These are phyloP conservation scores for Drosophila jambulina DNA, from an alignment of 1,140 invertebrate species.

Conservation along the genomic window DNA sequence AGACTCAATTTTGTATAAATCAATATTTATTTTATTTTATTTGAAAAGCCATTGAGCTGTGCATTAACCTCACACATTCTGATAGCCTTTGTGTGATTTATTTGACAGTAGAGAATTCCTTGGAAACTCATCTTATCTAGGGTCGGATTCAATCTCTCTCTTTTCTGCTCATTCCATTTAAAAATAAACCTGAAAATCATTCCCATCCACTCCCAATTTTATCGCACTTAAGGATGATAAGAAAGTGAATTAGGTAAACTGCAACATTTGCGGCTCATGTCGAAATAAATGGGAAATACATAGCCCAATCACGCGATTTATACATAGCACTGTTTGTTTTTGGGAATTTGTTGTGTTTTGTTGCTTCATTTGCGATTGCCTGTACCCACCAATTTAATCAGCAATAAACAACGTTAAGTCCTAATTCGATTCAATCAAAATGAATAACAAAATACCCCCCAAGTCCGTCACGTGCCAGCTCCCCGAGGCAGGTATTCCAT, in stretches of 20 bases:
- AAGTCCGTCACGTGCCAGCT: slow-evolving; percentile 32
- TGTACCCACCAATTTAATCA: slow-evolving; percentile 81
- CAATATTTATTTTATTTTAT: background rate
- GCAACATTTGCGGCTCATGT: slow-evolving; percentile 39
- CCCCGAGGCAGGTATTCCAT: slow-evolving; percentile 39
- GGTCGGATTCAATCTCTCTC: no score
- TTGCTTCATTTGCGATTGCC: slow-evolving; percentile 61
- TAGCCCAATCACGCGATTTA: slow-evolving; percentile 46
- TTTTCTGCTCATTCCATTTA: background rate
- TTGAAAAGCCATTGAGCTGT: background rate
- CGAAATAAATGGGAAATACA: slow-evolving; percentile 47
- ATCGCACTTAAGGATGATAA: slow-evolving; percentile 53
- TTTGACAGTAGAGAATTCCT: background rate
- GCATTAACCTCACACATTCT: background rate
- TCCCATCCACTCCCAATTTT: slow-evolving; percentile 13
- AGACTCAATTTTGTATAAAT: no score
- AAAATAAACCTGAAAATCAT: background rate
- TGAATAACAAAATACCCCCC: slow-evolving; percentile 71
- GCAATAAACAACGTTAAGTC: slow-evolving; percentile 83
- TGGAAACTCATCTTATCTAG: background rate
- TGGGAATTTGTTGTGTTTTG: slow-evolving; percentile 32
- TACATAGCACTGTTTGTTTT: slow-evolving; percentile 35
- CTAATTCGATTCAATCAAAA: slow-evolving; percentile 83
- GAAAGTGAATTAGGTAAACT: slow-evolving; percentile 49
- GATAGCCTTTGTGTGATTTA: slow-evolving; percentile 12